These are phyloP conservation scores for Calliopsis andreniformis DNA, from an alignment of 1,140 invertebrate species.

Conservation along the genomic window DNA sequence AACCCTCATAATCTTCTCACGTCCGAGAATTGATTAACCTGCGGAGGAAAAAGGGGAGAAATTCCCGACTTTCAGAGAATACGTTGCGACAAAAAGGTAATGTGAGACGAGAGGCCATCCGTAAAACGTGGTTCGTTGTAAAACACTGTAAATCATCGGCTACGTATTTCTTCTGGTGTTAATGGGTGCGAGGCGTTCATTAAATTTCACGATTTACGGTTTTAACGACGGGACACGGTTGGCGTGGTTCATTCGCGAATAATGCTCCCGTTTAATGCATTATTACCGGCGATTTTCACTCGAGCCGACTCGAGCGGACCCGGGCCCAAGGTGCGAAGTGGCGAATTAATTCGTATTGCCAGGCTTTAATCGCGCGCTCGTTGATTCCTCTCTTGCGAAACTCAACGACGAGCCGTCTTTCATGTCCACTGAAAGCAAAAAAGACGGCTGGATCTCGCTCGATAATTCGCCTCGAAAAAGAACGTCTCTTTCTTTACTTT, in stretches of 20 bases:
- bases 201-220: slow-evolving; percentile 58
- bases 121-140: slow-evolving; percentile 4
- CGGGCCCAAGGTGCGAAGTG: slow-evolving; percentile 33
- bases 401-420: slow-evolving; percentile 9
- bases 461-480: background rate
- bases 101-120: background rate
- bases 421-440: background rate
- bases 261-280: slow-evolving; percentile 48
- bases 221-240: slow-evolving; percentile 34
- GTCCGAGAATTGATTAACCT: slow-evolving; percentile 29
- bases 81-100: background rate
- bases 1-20: slow-evolving; percentile 14
- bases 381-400: slow-evolving; percentile 16
- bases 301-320: no score
- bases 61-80: slow-evolving; percentile 16
- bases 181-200: slow-evolving; percentile 49
- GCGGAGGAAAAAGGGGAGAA: slow-evolving; percentile 3
- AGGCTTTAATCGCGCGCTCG: slow-evolving; percentile 27
- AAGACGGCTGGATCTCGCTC: slow-evolving; percentile 13
- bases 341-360: slow-evolving; percentile 53
- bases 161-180: slow-evolving; percentile 36
- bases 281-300: slow-evolving; percentile 57
- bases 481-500: background rate
- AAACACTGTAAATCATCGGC: slow-evolving; percentile 51
- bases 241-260: slow-evolving; percentile 33